phyloP scores from a whole-genome alignment of 2,113 vertebrate genomes.

The Sorex araneus region DNA sequence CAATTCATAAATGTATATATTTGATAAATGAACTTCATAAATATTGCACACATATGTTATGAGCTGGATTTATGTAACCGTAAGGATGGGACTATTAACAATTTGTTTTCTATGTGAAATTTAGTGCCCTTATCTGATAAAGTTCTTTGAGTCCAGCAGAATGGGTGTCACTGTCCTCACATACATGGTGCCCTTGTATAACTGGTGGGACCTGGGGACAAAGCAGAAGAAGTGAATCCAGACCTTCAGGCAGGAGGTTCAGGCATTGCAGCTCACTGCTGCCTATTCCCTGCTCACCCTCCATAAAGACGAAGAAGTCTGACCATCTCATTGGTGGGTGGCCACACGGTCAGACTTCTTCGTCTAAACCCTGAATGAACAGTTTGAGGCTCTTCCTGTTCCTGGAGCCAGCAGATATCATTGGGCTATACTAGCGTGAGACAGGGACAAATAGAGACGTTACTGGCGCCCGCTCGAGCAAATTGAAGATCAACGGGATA shows the following conservation, averaged over 20 bases:
- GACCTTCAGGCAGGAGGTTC: neutral
- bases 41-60: conserved; percentile 32
- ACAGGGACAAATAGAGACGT: no score
- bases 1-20: conserved; percentile 60
- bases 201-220: neutral
- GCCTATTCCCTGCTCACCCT: no score
- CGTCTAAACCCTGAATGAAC: no score
- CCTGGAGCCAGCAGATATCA: no score
- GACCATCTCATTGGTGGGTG: no score
- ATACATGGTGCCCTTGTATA: neutral
- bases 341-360: no score
- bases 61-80: conserved; percentile 52
- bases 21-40: conserved; percentile 48
- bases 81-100: neutral
- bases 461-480: no score
- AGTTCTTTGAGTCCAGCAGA: neutral
- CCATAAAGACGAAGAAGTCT: no score
- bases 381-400: no score
- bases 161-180: neutral
- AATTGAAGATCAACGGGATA: no score
- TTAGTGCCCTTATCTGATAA: neutral
- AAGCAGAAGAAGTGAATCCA: neutral
- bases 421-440: no score
- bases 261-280: no score
- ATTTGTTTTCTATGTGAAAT: neutral